Percentiles rank a stretch among this genome's conserved stretches.
phyloP scores from a whole-genome alignment of 2,888 invertebrate genomes.

The Trichogramma dendrolimi region DNA sequence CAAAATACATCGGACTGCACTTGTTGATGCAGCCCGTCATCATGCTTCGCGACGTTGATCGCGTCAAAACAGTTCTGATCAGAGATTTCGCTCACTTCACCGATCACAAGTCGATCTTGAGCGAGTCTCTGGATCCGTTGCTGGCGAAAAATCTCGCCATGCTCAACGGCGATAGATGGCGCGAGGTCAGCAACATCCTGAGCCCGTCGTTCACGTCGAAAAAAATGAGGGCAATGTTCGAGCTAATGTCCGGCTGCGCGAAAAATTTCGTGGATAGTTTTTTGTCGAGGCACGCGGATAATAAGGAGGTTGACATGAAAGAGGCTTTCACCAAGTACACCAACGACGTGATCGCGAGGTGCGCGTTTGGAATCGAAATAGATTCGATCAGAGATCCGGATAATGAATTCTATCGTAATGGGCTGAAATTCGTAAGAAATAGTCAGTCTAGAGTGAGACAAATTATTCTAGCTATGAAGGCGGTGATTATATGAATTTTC shows the following conservation, averaged over 20 bases:
- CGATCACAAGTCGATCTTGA: constrained; percentile 35
- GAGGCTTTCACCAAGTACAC: constrained; percentile 36
- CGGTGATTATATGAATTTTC: constrained; percentile 19
- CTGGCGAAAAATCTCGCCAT: constrained; percentile 33
- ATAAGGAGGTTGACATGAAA: constrained; percentile 35
- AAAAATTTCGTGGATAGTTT: constrained; percentile 34
- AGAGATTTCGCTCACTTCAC: constrained; percentile 42
- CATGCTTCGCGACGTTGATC: constrained; percentile 40
- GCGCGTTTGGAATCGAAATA: constrained; percentile 38
- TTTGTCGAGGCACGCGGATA: constrained; percentile 9
- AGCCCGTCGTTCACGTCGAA: constrained; percentile 59
- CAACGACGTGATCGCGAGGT: constrained; percentile 38
- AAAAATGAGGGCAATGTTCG: constrained; percentile 57
- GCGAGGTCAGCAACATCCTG: constrained; percentile 53
- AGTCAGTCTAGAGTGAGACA: constrained; percentile 6
- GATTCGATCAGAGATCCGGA: constrained; percentile 38
- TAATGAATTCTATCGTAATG: constrained; percentile 37
- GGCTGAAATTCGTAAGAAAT: constrained; percentile 23
- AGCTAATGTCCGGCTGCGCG: constrained; percentile 49
- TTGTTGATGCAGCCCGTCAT: constrained; percentile 36
- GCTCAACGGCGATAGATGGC: constrained; percentile 52
- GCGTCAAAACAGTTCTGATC: constrained; percentile 39
- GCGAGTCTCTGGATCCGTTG: constrained; percentile 32
- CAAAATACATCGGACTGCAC: constrained; percentile 39
- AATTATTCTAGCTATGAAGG: constrained; percentile 1